These are phyloP conservation scores for Cephalopholis sonnerati DNA, from an alignment of 2,113 vertebrate genomes.

Conservation along the genomic window DNA sequence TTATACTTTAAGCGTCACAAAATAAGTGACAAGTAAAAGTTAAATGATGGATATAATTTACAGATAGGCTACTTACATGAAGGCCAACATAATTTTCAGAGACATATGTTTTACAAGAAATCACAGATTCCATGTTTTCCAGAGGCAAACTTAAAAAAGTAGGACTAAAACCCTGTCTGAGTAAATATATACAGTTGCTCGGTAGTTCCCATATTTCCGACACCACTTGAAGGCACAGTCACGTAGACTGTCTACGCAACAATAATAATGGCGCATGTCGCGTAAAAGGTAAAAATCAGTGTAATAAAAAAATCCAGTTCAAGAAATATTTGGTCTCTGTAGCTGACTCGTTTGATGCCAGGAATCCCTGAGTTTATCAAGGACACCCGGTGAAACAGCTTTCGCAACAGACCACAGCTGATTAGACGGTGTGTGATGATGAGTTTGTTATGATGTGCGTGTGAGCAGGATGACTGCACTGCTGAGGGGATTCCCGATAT, in stretches of 20 bases:
- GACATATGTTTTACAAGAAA: background rate
- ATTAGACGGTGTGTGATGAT: background rate
- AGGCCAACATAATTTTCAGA: background rate
- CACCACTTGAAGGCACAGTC: background rate
- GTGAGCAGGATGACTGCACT: background rate
- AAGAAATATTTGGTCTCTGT: background rate
- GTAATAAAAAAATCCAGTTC: background rate
- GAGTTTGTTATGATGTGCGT: conserved; percentile 3
- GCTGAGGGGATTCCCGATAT: background rate
- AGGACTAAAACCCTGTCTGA: background rate
- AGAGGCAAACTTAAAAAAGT: background rate
- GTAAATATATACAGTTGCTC: no score
- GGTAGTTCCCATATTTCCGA: background rate
- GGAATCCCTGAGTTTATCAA: background rate
- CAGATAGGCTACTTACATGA: no score
- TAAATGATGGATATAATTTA: background rate
- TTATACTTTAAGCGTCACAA: background rate
- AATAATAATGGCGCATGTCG: background rate
- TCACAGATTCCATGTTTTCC: background rate
- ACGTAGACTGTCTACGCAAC: background rate
- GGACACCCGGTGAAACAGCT: background rate
- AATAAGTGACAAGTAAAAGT: background rate
- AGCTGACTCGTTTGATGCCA: background rate
- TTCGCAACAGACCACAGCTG: background rate
- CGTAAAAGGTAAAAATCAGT: background rate